Percentiles rank a stretch among this genome's conserved stretches.
Evolutionary conservation across 2,888 invertebrate genomes (phyloP).

Genomic region (Brachyptera putata): DNA sequence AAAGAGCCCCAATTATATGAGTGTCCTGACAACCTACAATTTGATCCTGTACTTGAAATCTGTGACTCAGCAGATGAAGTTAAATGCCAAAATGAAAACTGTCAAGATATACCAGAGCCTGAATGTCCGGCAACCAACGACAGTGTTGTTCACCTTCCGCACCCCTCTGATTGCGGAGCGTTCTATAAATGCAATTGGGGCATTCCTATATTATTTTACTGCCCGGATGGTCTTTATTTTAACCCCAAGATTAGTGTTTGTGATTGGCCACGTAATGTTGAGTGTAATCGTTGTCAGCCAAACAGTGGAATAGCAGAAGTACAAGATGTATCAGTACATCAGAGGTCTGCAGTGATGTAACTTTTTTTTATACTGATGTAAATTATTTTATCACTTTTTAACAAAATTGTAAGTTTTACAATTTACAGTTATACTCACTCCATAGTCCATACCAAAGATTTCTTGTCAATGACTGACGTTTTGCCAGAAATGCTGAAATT

Average conservation of each 20-base stretch:
- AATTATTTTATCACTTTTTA: no score
- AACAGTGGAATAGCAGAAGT: no score
- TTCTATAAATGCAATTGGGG: constrained; percentile 21
- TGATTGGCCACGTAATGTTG: constrained; percentile 19
- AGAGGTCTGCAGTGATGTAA: no score
- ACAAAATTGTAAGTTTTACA: no score
- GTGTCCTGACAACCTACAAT: constrained; percentile 4
- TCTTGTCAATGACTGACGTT: no score
- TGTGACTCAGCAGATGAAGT: constrained; percentile 6
- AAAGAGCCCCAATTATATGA: constrained; percentile 5
- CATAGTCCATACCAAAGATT: no score
- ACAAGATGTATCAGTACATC: no score
- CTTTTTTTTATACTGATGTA: no score
- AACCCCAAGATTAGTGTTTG: constrained; percentile 9
- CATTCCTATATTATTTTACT: background rate
- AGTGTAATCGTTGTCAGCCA: constrained; percentile 12
- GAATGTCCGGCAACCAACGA: constrained; percentile 14
- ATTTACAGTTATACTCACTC: no score
- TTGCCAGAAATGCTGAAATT: no score
- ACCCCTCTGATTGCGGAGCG: constrained; percentile 18
- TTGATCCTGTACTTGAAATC: constrained; percentile 18
- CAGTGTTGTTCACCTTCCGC: constrained; percentile 4
- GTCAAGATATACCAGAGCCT: constrained; percentile 8
- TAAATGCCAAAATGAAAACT: constrained; percentile 4
- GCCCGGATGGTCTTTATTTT: constrained; percentile 14